Percentiles rank a stretch among this genome's conserved stretches.
Evolutionary conservation across 2,888 invertebrate species (phyloP).

Genomic region (Tenthredo notha): DNA sequence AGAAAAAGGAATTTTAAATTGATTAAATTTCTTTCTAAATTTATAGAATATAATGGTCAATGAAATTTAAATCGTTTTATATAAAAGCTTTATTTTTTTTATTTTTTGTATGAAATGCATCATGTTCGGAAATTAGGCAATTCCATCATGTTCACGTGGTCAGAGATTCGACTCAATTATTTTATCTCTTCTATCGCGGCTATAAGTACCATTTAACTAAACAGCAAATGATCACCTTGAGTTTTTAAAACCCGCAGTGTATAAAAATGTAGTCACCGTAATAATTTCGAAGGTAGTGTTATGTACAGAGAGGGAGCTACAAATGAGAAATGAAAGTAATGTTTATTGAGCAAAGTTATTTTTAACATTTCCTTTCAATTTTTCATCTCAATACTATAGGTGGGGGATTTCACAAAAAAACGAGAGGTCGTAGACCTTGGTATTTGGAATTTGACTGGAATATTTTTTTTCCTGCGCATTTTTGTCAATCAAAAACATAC

Average conservation of each 20-base stretch:
- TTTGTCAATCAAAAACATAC: too few species aligned
- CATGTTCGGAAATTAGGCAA: neutral
- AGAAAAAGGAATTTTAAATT: neutral
- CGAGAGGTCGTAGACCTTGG: too few species aligned
- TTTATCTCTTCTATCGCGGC: neutral
- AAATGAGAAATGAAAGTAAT: constrained; percentile 26
- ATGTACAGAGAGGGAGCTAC: neutral
- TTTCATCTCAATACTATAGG: neutral
- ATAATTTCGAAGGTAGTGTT: neutral
- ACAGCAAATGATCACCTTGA: neutral
- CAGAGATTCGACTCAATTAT: neutral
- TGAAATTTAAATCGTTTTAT: neutral
- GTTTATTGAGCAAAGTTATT: constrained; percentile 12
- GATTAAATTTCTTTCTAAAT: neutral
- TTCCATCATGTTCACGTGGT: neutral
- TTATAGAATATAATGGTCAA: neutral
- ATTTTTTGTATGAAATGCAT: neutral
- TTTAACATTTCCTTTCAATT: constrained; percentile 7
- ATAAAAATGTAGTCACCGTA: neutral
- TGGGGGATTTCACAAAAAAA: too few species aligned
- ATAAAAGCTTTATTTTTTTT: neutral
- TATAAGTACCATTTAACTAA: neutral
- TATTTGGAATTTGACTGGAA: too few species aligned
- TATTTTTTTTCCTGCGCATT: too few species aligned
- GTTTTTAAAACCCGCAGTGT: neutral